phyloP scores from a whole-genome alignment of 23 tunicate genomes.

The Ascidia mentula region DNA sequence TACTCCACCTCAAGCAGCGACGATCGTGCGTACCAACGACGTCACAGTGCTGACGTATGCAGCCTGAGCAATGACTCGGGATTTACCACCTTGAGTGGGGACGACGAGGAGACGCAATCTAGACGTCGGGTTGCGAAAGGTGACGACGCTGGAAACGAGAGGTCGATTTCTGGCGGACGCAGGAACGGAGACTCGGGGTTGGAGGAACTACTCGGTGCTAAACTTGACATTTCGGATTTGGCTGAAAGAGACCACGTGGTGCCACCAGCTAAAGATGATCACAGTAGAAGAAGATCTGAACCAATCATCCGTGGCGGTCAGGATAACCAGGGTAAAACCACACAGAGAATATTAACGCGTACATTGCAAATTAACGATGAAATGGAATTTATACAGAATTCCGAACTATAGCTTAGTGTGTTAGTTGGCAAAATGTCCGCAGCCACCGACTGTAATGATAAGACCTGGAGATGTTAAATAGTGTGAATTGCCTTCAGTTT shows the following conservation, averaged over 20 bases:
- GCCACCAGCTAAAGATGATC: background rate
- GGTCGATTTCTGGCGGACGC: background rate
- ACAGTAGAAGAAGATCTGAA: background rate
- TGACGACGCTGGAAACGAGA: background rate
- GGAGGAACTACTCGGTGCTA: background rate
- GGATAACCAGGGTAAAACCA: too few species aligned
- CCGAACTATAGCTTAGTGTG: too few species aligned
- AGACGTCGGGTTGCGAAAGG: background rate
- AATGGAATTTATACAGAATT: too few species aligned
- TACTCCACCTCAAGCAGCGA: background rate
- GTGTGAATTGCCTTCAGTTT: background rate
- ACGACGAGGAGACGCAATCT: slow-evolving; percentile 19
- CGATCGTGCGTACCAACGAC: slow-evolving; percentile 9
- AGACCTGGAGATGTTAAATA: too few species aligned
- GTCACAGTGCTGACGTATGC: slow-evolving; percentile 35
- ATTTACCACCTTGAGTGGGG: slow-evolving; percentile 41
- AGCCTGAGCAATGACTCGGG: slow-evolving; percentile 52
- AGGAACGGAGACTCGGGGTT: background rate
- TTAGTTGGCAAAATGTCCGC: too few species aligned
- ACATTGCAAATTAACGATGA: too few species aligned
- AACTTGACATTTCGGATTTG: background rate
- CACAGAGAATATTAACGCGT: too few species aligned
- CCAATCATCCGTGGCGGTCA: background rate
- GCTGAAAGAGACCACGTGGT: background rate
- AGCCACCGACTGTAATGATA: too few species aligned